A percentile compares a stretch with the other conserved stretches of the same genome.
Evolutionary conservation across 2,888 invertebrate species (phyloP).

Genomic region (Dicyrtoma fusca): DNA sequence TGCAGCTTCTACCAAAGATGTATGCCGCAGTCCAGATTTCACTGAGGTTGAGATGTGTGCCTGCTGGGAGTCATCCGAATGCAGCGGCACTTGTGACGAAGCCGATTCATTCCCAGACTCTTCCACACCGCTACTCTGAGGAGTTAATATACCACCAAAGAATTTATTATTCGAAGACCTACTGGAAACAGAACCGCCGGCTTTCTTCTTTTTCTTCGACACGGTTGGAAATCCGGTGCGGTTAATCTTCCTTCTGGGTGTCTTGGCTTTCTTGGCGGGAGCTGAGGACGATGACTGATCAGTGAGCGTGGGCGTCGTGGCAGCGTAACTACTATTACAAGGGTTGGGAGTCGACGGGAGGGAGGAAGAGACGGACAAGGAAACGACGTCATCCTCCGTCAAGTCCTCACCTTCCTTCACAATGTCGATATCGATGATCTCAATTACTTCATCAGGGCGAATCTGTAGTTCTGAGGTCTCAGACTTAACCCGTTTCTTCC

Average conservation of each 20-base stretch:
- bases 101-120: conserved; percentile 29
- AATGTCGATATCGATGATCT: conserved; percentile 11
- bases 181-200: not conserved
- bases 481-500: not conserved
- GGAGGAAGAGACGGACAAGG: not conserved
- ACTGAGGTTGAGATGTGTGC: no score
- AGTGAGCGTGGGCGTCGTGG: not conserved
- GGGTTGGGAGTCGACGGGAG: not conserved
- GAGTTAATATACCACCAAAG: conserved; percentile 24
- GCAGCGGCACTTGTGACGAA: not conserved
- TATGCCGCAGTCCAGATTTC: no score
- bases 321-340: conserved; percentile 4
- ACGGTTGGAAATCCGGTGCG: conserved; percentile 83
- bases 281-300: not conserved
- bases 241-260: conserved; percentile 63
- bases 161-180: not conserved
- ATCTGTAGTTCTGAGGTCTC: conserved; percentile 13
- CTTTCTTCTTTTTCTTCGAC: conserved; percentile 78
- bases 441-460: conserved; percentile 19
- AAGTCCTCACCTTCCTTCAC: not conserved
- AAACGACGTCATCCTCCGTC: not conserved
- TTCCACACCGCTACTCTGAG: conserved; percentile 33
- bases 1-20: no score
- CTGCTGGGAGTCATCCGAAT: no score
- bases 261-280: no score